Evolutionary conservation across 2,888 invertebrate genomes (phyloP).

Genomic region (Lottia gigantea): DNA sequence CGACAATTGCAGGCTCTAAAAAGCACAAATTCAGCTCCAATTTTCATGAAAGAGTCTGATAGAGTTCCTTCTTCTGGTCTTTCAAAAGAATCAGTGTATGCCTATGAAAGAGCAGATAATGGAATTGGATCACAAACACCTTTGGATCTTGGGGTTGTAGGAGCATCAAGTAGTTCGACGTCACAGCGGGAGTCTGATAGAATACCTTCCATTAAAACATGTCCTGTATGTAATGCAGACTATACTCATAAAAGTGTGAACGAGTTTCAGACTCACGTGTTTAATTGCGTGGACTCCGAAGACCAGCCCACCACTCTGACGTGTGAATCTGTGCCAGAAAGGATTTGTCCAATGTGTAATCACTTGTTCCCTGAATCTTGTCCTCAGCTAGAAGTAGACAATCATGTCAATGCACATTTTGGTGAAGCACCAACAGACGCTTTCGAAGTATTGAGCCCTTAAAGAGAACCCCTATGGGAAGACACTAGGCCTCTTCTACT

Average conservation of each 20-base stretch:
- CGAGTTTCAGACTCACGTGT: not conserved
- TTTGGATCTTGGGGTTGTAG: too few relatives aligned
- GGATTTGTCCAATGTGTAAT: constrained; percentile 2
- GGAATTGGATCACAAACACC: too few relatives aligned
- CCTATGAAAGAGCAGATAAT: too few relatives aligned
- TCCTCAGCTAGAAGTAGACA: not conserved
- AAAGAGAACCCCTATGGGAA: too few relatives aligned
- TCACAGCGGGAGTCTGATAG: too few relatives aligned
- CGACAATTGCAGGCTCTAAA: too few relatives aligned
- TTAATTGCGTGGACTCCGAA: not conserved
- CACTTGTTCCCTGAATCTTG: not conserved
- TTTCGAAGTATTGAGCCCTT: not conserved
- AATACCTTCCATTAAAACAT: not conserved
- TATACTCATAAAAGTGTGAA: not conserved
- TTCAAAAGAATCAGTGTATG: too few relatives aligned
- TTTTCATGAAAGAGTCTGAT: too few relatives aligned
- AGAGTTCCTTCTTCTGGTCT: too few relatives aligned
- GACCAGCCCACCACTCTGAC: not conserved
- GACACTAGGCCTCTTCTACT: too few relatives aligned
- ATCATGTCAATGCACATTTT: not conserved
- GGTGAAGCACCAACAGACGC: not conserved
- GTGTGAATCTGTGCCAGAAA: not conserved
- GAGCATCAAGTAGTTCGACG: too few relatives aligned
- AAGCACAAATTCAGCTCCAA: too few relatives aligned
- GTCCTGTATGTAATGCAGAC: constrained; percentile 1